Evolutionary conservation across 2,888 invertebrate genomes (phyloP).

Genomic region (Busseola fusca): DNA sequence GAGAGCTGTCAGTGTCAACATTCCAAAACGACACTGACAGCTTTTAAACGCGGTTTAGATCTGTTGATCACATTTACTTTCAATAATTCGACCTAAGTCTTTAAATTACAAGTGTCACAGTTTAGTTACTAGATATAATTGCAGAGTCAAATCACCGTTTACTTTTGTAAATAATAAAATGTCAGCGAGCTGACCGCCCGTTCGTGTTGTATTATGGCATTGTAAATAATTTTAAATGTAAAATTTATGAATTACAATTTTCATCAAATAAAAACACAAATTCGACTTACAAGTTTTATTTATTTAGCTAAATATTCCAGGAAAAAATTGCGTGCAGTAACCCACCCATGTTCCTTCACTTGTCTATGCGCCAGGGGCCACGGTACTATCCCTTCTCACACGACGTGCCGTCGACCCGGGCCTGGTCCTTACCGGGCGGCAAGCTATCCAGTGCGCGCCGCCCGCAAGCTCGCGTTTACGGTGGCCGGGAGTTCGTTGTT

Average conservation of each 20-base stretch:
- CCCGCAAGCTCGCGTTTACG: too few species aligned
- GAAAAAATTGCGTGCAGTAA: slow-evolving; percentile 43
- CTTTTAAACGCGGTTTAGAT: not conserved
- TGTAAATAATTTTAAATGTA: slow-evolving; percentile 88
- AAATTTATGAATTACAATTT: slow-evolving; percentile 88
- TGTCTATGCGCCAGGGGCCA: too few species aligned
- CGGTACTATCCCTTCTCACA: too few species aligned
- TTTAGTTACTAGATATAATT: slow-evolving; percentile 33
- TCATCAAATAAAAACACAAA: slow-evolving; percentile 87
- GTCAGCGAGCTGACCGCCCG: slow-evolving; percentile 74
- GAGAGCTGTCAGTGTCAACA: not conserved
- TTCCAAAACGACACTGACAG: not conserved
- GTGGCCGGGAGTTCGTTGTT: too few species aligned
- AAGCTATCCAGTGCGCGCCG: too few species aligned
- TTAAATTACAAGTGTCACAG: slow-evolving; percentile 20
- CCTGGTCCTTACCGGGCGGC: too few species aligned
- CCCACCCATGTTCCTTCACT: too few species aligned
- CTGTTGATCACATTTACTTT: not conserved
- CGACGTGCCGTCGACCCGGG: too few species aligned
- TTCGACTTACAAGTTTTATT: slow-evolving; percentile 67
- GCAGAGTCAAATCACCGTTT: slow-evolving; percentile 67
- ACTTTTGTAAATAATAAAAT: slow-evolving; percentile 80
- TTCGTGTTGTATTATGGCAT: slow-evolving; percentile 79
- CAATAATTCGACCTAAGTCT: not conserved
- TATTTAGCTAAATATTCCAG: not conserved